Conservation (phyloP, 2,113 vertebrate genomes). For the Brachyistius frenatus region DNA sequence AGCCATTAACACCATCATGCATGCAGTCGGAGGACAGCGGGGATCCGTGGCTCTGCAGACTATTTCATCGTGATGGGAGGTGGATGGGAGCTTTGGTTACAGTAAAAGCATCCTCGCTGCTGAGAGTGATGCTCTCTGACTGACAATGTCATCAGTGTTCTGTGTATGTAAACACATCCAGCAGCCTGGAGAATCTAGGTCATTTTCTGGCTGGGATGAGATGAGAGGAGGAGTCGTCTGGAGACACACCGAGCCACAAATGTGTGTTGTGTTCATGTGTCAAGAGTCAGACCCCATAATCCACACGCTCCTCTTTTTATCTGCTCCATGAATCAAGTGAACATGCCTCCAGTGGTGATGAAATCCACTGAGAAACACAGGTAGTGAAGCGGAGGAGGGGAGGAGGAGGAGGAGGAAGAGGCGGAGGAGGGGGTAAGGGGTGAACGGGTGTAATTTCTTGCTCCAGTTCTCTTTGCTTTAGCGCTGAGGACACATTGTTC, state of each 20-base stretch:
- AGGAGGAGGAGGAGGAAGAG: background rate
- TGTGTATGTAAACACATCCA: slow-evolving; percentile 70
- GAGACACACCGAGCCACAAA: slow-evolving; percentile 42
- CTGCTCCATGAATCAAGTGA: slow-evolving; percentile 51
- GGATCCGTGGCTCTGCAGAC: slow-evolving; percentile 56
- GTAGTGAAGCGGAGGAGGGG: slow-evolving; percentile 36
- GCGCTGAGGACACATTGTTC: slow-evolving; percentile 49
- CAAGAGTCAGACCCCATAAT: slow-evolving; percentile 54
- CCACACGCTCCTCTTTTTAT: slow-evolving; percentile 52
- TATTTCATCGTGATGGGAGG: slow-evolving; percentile 64
- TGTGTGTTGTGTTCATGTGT: slow-evolving; percentile 47
- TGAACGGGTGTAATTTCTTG: slow-evolving; percentile 58
- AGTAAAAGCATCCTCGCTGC: slow-evolving; percentile 49
- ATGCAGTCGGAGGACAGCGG: slow-evolving; percentile 63
- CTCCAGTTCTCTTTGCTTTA: slow-evolving; percentile 60
- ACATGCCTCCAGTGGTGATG: slow-evolving; percentile 55
- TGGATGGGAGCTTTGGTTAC: slow-evolving; percentile 54
- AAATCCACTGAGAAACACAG: slow-evolving; percentile 54
- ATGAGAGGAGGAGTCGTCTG: slow-evolving; percentile 57
- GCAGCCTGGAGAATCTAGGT: slow-evolving; percentile 74
- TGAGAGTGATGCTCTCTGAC: slow-evolving; percentile 54
- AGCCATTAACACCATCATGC: slow-evolving; percentile 69
- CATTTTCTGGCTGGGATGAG: slow-evolving; percentile 66
- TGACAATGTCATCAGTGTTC: slow-evolving; percentile 70
- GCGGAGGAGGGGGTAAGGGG: background rate